Conservation (phyloP, 2,888 invertebrate genomes). For the Cheilosia soror region DNA sequence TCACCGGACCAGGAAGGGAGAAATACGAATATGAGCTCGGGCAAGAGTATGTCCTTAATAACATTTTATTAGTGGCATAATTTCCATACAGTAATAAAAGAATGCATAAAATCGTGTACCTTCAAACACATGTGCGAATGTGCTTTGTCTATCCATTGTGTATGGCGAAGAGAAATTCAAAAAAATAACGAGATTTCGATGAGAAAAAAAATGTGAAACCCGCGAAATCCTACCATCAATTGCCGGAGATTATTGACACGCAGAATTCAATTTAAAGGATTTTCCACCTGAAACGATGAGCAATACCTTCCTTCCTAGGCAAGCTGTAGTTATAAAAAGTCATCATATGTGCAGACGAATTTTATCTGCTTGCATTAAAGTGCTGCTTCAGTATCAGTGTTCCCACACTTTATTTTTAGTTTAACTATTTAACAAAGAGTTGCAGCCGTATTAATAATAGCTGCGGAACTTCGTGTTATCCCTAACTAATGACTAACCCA, state of each 20-base stretch:
- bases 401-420: slow-evolving; percentile 25
- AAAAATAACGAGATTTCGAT: slow-evolving; percentile 23
- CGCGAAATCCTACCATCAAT: slow-evolving; percentile 57
- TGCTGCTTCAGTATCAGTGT: slow-evolving; percentile 39
- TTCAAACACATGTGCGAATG: background rate
- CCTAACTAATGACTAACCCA: no score
- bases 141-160: slow-evolving; percentile 34
- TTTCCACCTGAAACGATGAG: slow-evolving; percentile 55
- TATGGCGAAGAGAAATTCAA: background rate
- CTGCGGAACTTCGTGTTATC: no score
- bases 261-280: slow-evolving; percentile 73
- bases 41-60: slow-evolving; percentile 36
- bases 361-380: slow-evolving; percentile 31
- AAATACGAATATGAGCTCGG: background rate
- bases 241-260: slow-evolving; percentile 68
- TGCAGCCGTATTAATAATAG: no score
- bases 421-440: background rate
- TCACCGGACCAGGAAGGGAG: slow-evolving; percentile 20
- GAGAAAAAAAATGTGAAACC: slow-evolving; percentile 6
- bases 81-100: slow-evolving; percentile 46
- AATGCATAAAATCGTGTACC: slow-evolving; percentile 24
- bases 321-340: slow-evolving; percentile 13
- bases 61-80: slow-evolving; percentile 64
- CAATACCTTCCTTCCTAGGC: slow-evolving; percentile 7
- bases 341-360: slow-evolving; percentile 11